phyloP scores from a whole-genome alignment of 2,888 invertebrate species.

The Drosophila anomalata region DNA sequence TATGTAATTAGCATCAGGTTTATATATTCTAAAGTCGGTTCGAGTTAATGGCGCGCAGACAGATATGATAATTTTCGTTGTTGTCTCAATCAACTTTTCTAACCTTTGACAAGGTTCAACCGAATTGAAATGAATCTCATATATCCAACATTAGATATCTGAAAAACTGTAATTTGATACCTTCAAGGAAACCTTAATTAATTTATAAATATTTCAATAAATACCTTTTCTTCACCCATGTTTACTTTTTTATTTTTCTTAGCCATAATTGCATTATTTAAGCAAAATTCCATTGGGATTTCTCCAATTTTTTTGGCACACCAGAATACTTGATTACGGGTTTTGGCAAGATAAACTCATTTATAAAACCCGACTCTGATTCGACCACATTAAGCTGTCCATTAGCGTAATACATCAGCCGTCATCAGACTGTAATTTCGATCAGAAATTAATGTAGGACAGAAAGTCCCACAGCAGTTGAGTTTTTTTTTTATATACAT shows the following conservation, averaged over 20 bases:
- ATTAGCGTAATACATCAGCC: slow-evolving; percentile 45
- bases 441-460: slow-evolving; percentile 51
- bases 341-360: slow-evolving; percentile 33
- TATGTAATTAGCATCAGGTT: slow-evolving; percentile 40
- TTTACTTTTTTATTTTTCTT: neutral
- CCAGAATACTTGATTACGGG: slow-evolving; percentile 23
- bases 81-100: slow-evolving; percentile 34
- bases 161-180: neutral
- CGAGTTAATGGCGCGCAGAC: slow-evolving; percentile 13
- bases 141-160: slow-evolving; percentile 4
- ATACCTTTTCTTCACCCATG: neutral
- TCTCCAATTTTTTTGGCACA: slow-evolving; percentile 11
- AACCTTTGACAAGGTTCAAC: slow-evolving; percentile 10
- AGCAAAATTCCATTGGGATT: slow-evolving; percentile 14
- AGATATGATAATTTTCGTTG: slow-evolving; percentile 39
- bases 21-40: slow-evolving; percentile 32
- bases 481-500: slow-evolving; percentile 29
- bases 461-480: slow-evolving; percentile 19
- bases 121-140: slow-evolving; percentile 8
- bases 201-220: neutral
- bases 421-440: slow-evolving; percentile 42
- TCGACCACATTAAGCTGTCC: slow-evolving; percentile 40
- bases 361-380: slow-evolving; percentile 26
- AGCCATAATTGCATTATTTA: slow-evolving; percentile 3
- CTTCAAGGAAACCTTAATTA: neutral